These are phyloP conservation scores for Charanyca ferruginea DNA, from an alignment of 2,888 invertebrate species.

Conservation along the genomic window DNA sequence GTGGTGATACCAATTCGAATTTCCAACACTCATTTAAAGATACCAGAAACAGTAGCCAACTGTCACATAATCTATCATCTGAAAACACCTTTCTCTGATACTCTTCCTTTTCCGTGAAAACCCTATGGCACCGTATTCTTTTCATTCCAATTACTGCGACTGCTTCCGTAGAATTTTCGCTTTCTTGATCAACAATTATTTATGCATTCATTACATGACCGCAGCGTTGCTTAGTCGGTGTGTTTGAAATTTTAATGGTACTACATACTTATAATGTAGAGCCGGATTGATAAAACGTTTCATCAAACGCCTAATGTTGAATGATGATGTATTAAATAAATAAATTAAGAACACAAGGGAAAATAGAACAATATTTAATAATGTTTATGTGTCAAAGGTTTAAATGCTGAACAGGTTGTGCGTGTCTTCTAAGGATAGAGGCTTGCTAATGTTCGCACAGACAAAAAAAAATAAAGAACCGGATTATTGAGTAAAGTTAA, in stretches of 20 bases:
- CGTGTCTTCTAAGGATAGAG: conserved; percentile 35
- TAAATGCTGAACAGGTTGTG: conserved; percentile 37
- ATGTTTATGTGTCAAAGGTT: conserved; percentile 36
- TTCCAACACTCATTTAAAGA: conserved; percentile 3
- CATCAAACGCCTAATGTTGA: conserved; percentile 25
- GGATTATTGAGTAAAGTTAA: conserved; percentile 33
- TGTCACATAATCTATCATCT: conserved; percentile 1
- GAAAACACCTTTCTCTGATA: conserved; percentile 7
- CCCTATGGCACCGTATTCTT: conserved; percentile 27
- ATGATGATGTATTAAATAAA: conserved; percentile 1
- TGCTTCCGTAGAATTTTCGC: conserved; percentile 66
- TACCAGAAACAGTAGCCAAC: neutral
- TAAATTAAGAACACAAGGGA: conserved; percentile 6
- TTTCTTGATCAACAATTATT: conserved; percentile 70
- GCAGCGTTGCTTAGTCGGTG: conserved; percentile 34
- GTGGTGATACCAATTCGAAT: neutral
- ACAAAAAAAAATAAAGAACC: conserved; percentile 30
- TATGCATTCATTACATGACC: conserved; percentile 64
- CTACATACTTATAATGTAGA: conserved; percentile 22
- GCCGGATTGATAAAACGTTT: conserved; percentile 17
- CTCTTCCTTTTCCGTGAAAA: conserved; percentile 28
- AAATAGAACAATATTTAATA: conserved; percentile 1
- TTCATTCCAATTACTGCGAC: conserved; percentile 57
- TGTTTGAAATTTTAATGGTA: conserved; percentile 55
- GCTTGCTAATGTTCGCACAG: conserved; percentile 11